Percentiles rank a stretch among this genome's conserved stretches.
These are phyloP conservation scores for Myotis daubentonii DNA, from an alignment of 2,797 vertebrate genomes.

Conservation along the genomic window DNA sequence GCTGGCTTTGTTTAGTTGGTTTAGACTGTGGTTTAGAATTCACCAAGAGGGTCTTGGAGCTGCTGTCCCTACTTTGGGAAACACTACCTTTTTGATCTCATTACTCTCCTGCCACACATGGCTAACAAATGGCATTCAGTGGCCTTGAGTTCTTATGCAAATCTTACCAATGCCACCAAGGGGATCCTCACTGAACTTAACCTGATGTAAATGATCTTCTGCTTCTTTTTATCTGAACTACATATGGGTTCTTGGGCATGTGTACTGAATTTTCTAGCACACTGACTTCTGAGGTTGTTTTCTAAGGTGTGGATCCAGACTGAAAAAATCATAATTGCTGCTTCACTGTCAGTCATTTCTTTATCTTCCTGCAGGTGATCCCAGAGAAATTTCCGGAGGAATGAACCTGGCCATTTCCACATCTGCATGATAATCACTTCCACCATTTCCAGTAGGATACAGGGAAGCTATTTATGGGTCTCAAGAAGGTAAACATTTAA, in stretches of 20 bases:
- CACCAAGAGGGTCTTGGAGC: neutral
- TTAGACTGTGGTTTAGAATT: too few species aligned
- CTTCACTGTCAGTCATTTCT: neutral
- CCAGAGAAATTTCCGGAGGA: neutral
- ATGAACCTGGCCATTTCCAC: neutral
- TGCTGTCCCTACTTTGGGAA: neutral
- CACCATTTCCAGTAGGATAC: constrained; percentile 63
- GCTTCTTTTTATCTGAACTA: neutral
- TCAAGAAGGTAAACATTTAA: constrained; percentile 65
- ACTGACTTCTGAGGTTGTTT: neutral
- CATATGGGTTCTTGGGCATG: too few species aligned
- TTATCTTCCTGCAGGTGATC: neutral
- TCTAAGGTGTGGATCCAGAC: neutral
- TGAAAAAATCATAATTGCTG: neutral
- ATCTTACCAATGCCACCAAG: neutral
- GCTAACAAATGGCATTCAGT: neutral
- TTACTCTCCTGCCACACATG: neutral
- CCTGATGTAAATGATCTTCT: neutral
- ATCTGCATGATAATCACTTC: constrained; percentile 59
- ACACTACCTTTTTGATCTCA: neutral
- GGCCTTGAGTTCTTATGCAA: neutral
- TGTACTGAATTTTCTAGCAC: neutral
- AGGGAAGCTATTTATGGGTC: constrained; percentile 50
- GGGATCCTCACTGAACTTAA: neutral
- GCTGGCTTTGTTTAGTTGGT: accelerated